Conservation (phyloP, 1,140 invertebrate species). For the Calliopsis andreniformis region DNA sequence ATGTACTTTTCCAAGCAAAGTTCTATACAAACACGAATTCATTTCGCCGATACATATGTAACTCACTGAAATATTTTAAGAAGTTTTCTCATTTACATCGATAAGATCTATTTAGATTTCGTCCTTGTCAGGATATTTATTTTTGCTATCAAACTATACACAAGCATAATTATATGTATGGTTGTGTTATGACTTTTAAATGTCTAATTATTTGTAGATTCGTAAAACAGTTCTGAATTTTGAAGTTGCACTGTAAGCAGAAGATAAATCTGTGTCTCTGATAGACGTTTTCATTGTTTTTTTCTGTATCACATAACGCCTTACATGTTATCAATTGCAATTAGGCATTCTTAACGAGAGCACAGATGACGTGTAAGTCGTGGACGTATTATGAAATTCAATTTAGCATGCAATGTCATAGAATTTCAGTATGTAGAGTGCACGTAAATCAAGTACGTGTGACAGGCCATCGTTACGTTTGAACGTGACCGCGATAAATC, state of each 20-base stretch:
- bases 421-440: constrained; percentile 7
- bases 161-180: too few species aligned
- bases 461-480: neutral
- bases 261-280: neutral
- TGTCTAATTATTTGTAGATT: too few species aligned
- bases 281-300: neutral
- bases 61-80: neutral
- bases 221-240: too few species aligned
- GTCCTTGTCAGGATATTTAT: constrained; percentile 38
- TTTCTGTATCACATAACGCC: neutral
- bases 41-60: neutral
- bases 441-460: constrained; percentile 6
- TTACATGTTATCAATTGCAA: neutral
- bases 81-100: constrained; percentile 20
- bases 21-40: neutral
- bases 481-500: constrained; percentile 11
- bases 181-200: too few species aligned
- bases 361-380: neutral
- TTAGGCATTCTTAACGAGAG: neutral
- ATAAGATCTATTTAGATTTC: constrained; percentile 39
- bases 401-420: constrained; percentile 22
- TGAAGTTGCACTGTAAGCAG: neutral
- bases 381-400: constrained; percentile 28
- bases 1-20: neutral
- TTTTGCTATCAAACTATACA: too few species aligned